These are phyloP conservation scores for Heterochromis multidens DNA, from an alignment of 2,113 vertebrate genomes.

Conservation along the genomic window DNA sequence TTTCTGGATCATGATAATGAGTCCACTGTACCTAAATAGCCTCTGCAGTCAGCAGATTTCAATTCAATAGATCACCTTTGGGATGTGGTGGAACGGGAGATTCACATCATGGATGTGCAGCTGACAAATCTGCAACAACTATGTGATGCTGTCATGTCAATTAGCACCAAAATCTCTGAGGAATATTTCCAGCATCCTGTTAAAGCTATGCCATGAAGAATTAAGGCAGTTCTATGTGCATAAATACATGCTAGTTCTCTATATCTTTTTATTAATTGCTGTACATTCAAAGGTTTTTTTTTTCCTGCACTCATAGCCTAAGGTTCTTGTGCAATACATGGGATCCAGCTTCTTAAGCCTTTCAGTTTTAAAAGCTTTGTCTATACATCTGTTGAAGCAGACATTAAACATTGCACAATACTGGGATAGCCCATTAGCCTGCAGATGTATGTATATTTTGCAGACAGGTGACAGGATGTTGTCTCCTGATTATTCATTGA, in stretches of 20 bases:
- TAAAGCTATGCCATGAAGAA: neutral
- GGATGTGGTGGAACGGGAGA: neutral
- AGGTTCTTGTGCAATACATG: neutral
- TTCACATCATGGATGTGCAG: neutral
- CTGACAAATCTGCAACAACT: neutral
- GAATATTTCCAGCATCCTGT: neutral
- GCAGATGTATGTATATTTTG: constrained; percentile 52
- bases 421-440: constrained; percentile 11
- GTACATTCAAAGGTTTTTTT: neutral
- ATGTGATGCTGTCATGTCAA: neutral
- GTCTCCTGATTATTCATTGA: constrained; percentile 49
- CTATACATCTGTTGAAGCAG: neutral
- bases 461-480: constrained; percentile 26
- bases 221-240: neutral
- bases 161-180: neutral
- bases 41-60: neutral
- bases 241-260: neutral
- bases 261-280: neutral
- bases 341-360: neutral
- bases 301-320: neutral
- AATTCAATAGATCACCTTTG: neutral
- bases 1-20: neutral
- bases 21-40: neutral
- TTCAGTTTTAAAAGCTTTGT: constrained; percentile 18
- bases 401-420: constrained; percentile 24